Evolutionary conservation across 2,797 vertebrate species (phyloP).

Genomic region (Platyrinchus mystaceus): DNA sequence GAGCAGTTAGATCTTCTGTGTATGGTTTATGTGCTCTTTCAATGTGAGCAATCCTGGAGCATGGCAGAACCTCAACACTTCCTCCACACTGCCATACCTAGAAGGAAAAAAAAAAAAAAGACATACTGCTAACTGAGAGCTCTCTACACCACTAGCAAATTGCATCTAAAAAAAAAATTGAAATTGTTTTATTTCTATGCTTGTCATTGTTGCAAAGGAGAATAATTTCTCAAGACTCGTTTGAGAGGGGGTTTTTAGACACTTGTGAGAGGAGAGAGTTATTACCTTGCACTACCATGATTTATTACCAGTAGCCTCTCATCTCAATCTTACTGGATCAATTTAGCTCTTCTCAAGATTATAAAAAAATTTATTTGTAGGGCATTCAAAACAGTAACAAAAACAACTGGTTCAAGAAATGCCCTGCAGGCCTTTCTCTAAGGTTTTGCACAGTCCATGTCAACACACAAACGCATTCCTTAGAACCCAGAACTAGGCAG

Average conservation of each 20-base stretch:
- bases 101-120: not conserved
- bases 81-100: conserved; percentile 97
- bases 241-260: not conserved
- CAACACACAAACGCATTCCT: fast-evolving
- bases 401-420: not conserved
- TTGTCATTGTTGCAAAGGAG: not conserved
- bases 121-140: not conserved
- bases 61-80: conserved; percentile 95
- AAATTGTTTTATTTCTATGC: not conserved
- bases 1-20: conserved; percentile 91
- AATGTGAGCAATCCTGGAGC: conserved; percentile 93
- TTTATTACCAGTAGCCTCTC: not conserved
- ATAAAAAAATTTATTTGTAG: not conserved
- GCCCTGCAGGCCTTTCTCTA: not conserved
- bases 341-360: not conserved
- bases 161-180: not conserved
- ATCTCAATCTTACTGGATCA: not conserved
- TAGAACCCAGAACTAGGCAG: not conserved
- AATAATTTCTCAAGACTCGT: not conserved
- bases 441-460: not conserved
- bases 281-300: not conserved
- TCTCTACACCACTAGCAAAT: not conserved
- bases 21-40: conserved; percentile 97
- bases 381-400: not conserved
- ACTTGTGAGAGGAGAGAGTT: not conserved